Conservation (phyloP, 2,797 vertebrate genomes). For the Acrocephalus scirpaceus region DNA sequence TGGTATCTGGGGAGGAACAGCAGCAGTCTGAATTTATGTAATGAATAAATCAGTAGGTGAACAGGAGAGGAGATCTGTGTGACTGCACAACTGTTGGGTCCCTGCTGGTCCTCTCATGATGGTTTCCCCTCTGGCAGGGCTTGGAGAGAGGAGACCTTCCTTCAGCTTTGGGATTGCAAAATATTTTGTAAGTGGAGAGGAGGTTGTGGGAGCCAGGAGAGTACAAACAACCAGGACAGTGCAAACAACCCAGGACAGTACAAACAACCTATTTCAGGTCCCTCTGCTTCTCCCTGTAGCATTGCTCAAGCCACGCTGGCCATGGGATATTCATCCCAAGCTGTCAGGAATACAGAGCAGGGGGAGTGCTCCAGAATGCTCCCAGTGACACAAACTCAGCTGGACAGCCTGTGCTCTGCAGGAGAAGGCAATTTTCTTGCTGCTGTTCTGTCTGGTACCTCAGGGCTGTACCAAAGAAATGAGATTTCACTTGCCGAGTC, state of each 20-base stretch:
- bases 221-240: neutral
- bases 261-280: neutral
- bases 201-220: neutral
- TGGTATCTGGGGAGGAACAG: neutral
- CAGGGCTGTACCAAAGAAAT: neutral
- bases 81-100: neutral
- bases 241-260: neutral
- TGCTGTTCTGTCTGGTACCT: neutral
- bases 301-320: neutral
- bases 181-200: neutral
- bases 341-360: neutral
- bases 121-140: neutral
- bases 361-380: neutral
- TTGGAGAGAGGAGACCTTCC: neutral
- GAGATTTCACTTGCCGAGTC: conserved; percentile 2
- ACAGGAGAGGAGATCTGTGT: neutral
- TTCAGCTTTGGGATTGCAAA: neutral
- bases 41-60: neutral
- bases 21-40: neutral
- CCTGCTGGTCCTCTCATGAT: neutral
- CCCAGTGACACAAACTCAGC: neutral
- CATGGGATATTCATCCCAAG: accelerated
- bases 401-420: neutral
- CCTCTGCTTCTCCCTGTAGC: neutral
- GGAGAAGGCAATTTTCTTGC: neutral